Percentiles rank a stretch among this genome's conserved stretches.
These are phyloP conservation scores for Halisarca cf. caerulea DNA, from an alignment of 37 sponge, comb jelly and placozoan genomes.

Conservation along the genomic window DNA sequence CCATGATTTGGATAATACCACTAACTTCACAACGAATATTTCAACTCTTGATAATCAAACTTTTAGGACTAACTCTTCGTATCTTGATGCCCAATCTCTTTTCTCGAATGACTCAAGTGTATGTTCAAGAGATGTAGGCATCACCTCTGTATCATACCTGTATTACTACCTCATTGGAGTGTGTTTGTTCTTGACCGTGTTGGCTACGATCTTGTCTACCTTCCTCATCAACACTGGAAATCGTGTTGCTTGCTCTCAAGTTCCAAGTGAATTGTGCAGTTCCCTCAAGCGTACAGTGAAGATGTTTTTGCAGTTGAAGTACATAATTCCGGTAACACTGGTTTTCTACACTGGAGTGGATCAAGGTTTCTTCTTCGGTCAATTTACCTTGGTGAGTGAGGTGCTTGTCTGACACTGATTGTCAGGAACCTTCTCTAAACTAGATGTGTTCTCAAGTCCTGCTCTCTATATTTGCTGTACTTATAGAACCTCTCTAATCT, in stretches of 20 bases:
- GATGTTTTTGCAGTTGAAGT: not conserved
- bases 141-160: not conserved
- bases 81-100: not conserved
- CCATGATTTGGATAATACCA: not conserved
- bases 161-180: not conserved
- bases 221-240: not conserved
- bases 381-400: not conserved
- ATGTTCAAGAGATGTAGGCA: not conserved
- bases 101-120: not conserved
- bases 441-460: no score
- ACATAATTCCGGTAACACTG: not conserved
- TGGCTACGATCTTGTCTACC: not conserved
- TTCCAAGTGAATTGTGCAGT: no score
- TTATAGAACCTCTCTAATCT: no score
- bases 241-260: not conserved
- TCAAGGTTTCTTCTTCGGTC: not conserved
- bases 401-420: no score
- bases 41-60: not conserved
- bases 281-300: not conserved
- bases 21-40: not conserved
- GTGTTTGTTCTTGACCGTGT: not conserved
- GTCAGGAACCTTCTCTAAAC: no score
- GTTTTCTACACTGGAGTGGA: conserved; percentile 5
- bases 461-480: no score
- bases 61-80: not conserved